phyloP scores from a whole-genome alignment of 2,113 vertebrate species.

The Eupsittula cactorum region DNA sequence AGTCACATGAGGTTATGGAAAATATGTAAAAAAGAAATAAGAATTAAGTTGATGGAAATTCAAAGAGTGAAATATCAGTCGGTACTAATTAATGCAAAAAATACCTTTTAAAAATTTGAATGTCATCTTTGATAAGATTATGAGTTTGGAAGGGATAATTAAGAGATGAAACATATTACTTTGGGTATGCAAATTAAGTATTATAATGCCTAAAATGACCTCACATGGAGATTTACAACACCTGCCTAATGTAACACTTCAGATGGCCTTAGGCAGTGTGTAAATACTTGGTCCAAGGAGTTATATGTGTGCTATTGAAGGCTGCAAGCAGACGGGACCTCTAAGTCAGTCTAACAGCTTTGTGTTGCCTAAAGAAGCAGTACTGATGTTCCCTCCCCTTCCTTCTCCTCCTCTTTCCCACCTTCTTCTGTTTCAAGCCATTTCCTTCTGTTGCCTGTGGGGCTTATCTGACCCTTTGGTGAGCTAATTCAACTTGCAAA shows the following conservation, averaged over 20 bases:
- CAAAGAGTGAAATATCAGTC: neutral
- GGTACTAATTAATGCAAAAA: conserved; percentile 10
- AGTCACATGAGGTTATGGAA: neutral
- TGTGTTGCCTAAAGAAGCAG: neutral
- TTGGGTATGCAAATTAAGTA: neutral
- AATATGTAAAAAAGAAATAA: neutral
- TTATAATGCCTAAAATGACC: neutral
- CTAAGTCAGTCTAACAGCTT: neutral
- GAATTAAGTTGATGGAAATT: conserved; percentile 3
- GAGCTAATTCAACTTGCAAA: neutral
- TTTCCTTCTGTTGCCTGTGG: neutral
- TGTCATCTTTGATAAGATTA: neutral
- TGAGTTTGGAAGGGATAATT: conserved; percentile 1
- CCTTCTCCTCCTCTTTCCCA: neutral
- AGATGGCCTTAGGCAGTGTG: neutral
- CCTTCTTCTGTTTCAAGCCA: neutral
- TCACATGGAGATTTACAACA: neutral
- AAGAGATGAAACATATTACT: neutral
- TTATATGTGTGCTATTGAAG: rapidly evolving
- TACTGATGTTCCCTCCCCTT: neutral
- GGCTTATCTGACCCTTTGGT: neutral
- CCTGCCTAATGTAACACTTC: neutral
- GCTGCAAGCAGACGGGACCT: neutral
- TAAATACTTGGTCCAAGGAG: neutral
- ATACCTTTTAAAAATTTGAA: neutral